These are phyloP conservation scores for Corythaeola cristata DNA, from an alignment of 2,113 vertebrate genomes.

Conservation along the genomic window DNA sequence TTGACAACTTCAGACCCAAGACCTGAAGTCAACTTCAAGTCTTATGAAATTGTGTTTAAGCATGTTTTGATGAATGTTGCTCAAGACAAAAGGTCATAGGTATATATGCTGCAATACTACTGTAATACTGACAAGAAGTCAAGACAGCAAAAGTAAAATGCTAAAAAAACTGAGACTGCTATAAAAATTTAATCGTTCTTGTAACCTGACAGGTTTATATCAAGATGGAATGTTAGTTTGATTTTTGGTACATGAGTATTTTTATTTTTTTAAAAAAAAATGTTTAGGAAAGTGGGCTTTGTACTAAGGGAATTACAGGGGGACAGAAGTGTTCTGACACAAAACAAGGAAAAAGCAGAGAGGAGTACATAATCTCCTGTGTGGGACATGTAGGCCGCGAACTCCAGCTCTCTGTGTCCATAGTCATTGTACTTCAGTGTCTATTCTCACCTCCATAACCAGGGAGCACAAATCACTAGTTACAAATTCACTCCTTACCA, in stretches of 20 bases:
- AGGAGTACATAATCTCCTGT: background rate
- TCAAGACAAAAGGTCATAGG: background rate
- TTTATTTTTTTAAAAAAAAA: background rate
- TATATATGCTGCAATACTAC: background rate
- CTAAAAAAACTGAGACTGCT: background rate
- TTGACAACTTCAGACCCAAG: background rate
- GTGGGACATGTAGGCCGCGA: too few relatives aligned
- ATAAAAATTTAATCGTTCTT: background rate
- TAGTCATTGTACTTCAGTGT: background rate
- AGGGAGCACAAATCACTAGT: background rate
- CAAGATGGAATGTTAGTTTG: background rate
- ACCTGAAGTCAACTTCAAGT: background rate
- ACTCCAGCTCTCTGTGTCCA: background rate
- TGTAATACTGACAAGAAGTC: background rate
- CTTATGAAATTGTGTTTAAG: background rate
- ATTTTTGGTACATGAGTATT: background rate
- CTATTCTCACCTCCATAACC: background rate
- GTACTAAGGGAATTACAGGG: background rate
- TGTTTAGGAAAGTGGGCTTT: background rate
- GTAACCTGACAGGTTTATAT: background rate
- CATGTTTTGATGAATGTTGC: background rate
- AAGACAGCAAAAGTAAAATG: background rate
- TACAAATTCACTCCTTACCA: background rate
- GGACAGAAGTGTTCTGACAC: background rate
- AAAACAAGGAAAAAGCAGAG: background rate